Conservation (phyloP, 2,113 vertebrate genomes). For the Thymallus thymallus region DNA sequence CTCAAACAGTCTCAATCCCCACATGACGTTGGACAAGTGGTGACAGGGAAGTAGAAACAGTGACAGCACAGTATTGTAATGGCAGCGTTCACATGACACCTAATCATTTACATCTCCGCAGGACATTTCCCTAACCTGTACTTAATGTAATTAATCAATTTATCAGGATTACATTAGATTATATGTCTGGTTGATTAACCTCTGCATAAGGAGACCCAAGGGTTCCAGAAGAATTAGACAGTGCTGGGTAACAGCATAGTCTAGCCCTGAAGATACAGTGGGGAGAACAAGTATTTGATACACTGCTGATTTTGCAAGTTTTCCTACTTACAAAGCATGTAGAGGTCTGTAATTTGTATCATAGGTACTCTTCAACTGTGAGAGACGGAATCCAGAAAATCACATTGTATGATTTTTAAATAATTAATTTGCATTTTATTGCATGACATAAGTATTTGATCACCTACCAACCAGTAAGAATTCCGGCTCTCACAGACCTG, state of each 20-base stretch:
- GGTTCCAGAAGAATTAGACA: neutral
- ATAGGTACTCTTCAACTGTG: too few relatives aligned
- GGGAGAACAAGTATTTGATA: too few relatives aligned
- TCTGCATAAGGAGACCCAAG: constrained; percentile 30
- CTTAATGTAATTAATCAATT: constrained; percentile 46
- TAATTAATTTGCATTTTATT: too few relatives aligned
- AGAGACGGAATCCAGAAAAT: too few relatives aligned
- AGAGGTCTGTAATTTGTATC: too few relatives aligned
- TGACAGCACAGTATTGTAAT: constrained; percentile 14
- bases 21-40: neutral
- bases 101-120: constrained; percentile 26
- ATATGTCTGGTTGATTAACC: constrained; percentile 43
- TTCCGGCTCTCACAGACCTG: too few relatives aligned
- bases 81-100: constrained; percentile 33
- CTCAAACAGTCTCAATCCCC: neutral
- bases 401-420: too few relatives aligned
- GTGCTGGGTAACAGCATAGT: neutral
- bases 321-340: too few relatives aligned
- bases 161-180: constrained; percentile 55
- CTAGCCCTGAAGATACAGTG: neutral
- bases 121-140: constrained; percentile 21
- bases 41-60: too few relatives aligned
- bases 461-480: too few relatives aligned
- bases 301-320: too few relatives aligned
- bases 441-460: too few relatives aligned